phyloP scores from a whole-genome alignment of 2,113 vertebrate species.

The Plecturocebus donacophilus region DNA sequence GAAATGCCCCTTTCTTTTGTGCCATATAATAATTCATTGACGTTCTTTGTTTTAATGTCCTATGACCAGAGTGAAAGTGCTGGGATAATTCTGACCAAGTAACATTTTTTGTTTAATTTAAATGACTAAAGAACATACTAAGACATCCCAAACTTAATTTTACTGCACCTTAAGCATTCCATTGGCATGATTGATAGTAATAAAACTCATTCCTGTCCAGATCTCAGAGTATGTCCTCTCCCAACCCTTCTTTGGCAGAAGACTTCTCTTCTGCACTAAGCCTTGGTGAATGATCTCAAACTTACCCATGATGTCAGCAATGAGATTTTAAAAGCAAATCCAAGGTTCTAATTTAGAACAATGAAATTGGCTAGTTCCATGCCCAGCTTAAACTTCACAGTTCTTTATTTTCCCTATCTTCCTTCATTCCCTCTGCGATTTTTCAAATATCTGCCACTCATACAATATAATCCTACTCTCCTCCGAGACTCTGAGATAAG shows the following conservation, averaged over 20 bases:
- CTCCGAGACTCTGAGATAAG: neutral
- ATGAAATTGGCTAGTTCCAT: neutral
- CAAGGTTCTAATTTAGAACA: neutral
- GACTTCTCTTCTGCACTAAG: neutral
- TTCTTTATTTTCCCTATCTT: neutral
- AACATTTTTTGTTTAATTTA: constrained; percentile 7
- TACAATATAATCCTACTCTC: neutral
- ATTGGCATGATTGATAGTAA: neutral
- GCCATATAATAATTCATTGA: neutral
- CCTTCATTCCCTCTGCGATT: neutral
- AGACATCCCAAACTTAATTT: neutral
- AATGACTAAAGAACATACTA: neutral
- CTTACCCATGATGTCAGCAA: neutral
- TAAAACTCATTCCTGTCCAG: neutral
- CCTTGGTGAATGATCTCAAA: neutral
- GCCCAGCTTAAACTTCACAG: neutral
- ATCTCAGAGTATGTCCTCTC: neutral
- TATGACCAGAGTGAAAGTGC: neutral
- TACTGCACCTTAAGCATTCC: neutral
- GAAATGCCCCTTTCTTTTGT: neutral
- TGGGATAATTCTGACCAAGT: neutral
- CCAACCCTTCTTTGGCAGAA: neutral
- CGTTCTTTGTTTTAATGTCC: neutral
- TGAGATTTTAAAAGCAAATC: neutral
- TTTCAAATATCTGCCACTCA: neutral